A percentile compares a stretch with the other conserved stretches of the same genome.
Evolutionary conservation across 1,140 invertebrate species (phyloP).

Genomic region (Ridgeia piscesae): DNA sequence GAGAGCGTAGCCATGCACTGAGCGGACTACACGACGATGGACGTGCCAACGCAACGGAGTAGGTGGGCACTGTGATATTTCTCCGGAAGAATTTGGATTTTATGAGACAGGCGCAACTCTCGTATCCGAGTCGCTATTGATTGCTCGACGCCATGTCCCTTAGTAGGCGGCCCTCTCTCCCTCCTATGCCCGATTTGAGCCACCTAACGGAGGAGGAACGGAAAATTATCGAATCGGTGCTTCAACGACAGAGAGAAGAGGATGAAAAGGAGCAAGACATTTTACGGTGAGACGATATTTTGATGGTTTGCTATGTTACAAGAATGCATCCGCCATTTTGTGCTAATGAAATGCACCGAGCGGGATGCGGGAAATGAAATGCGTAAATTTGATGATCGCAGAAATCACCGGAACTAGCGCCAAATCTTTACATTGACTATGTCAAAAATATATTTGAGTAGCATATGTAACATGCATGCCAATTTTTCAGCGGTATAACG

Average conservation of each 20-base stretch:
- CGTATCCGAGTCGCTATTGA: not conserved
- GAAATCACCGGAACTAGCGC: not conserved
- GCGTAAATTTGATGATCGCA: slow-evolving; percentile 8
- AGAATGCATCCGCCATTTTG: slow-evolving; percentile 18
- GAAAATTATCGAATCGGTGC: slow-evolving; percentile 94
- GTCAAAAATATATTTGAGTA: not conserved
- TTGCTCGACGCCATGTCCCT: slow-evolving; percentile 22
- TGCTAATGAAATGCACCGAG: not conserved
- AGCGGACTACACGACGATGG: not conserved
- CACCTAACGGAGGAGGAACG: slow-evolving; percentile 96
- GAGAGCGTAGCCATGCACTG: not conserved
- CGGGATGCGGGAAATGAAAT: not conserved
- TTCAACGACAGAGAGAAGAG: slow-evolving; percentile 93
- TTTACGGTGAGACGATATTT: slow-evolving; percentile 42
- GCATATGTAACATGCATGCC: not conserved
- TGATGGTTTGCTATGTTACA: slow-evolving; percentile 3
- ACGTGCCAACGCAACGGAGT: not conserved
- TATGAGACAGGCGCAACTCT: slow-evolving; percentile 13
- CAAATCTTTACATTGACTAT: not conserved
- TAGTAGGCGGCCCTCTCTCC: slow-evolving; percentile 47
- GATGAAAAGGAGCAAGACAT: slow-evolving; percentile 81
- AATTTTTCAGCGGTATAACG: not conserved
- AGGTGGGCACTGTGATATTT: not conserved
- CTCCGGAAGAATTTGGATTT: slow-evolving; percentile 5
- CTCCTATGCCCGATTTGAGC: slow-evolving; percentile 86